Conservation (phyloP, 1,140 invertebrate genomes). For the Diorhabda sublineata region DNA sequence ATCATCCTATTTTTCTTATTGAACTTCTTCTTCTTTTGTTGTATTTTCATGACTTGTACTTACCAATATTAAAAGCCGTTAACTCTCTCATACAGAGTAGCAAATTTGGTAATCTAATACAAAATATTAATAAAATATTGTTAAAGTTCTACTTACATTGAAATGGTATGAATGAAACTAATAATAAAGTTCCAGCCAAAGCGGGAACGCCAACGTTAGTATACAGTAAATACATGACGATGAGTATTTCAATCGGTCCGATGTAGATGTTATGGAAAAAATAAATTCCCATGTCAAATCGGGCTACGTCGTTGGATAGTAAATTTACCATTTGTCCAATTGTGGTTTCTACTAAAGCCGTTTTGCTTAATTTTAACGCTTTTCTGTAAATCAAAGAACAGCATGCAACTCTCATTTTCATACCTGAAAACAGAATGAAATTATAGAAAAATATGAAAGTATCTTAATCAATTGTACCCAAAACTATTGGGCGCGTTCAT, state of each 20-base stretch:
- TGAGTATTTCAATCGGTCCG: conserved; percentile 70
- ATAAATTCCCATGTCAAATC: conserved; percentile 63
- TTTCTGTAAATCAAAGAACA: conserved; percentile 81
- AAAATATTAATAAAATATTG: neutral
- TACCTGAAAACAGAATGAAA: conserved; percentile 55
- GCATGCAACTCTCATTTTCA: conserved; percentile 76
- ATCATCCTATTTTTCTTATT: neutral
- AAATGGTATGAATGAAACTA: conserved; percentile 79
- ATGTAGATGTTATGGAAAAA: conserved; percentile 66
- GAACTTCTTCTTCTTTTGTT: neutral
- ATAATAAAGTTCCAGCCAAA: conserved; percentile 70
- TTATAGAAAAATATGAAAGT: conserved; percentile 47
- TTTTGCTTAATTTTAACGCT: conserved; percentile 65
- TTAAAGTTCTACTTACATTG: conserved; percentile 57
- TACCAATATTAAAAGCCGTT: neutral
- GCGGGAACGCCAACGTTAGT: conserved; percentile 65
- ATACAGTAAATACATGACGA: conserved; percentile 73
- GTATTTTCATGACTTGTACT: too few relatives aligned
- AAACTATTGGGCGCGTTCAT: too few relatives aligned
- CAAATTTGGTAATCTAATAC: neutral
- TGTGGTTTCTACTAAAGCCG: conserved; percentile 70
- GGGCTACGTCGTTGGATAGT: conserved; percentile 75
- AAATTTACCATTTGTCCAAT: conserved; percentile 83
- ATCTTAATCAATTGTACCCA: conserved; percentile 22
- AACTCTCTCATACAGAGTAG: neutral